A percentile compares a stretch with the other conserved stretches of the same genome.
Conservation (phyloP, 2,113 vertebrate species). For the Notothenia rossii region DNA sequence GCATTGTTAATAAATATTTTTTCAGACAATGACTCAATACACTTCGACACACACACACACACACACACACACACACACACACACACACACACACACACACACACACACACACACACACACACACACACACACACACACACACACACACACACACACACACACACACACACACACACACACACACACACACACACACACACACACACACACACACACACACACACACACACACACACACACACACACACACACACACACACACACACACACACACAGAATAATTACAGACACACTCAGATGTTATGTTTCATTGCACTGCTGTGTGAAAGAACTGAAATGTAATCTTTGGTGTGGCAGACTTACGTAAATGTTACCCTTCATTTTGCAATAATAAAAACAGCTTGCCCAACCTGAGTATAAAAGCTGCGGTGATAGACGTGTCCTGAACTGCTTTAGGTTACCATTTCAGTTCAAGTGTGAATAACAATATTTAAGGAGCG, state of each 20-base stretch:
- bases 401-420: constrained; percentile 10
- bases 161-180: neutral
- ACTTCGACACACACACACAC: neutral
- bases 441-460: constrained; percentile 22
- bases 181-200: constrained; percentile 7
- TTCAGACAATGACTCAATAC: too few species aligned
- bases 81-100: neutral
- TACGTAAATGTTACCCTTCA: neutral
- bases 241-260: neutral
- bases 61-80: neutral
- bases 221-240: neutral
- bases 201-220: neutral
- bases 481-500: neutral
- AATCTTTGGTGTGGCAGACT: neutral
- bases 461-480: constrained; percentile 13
- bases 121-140: neutral
- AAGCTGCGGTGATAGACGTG: constrained; percentile 32
- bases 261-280: constrained; percentile 15
- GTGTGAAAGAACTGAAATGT: constrained; percentile 9
- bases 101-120: too few species aligned
- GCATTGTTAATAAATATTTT: too few species aligned
- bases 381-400: constrained; percentile 12
- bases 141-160: neutral
- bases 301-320: neutral
- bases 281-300: constrained; percentile 5